Percentiles rank a stretch among this genome's conserved stretches.
These are phyloP conservation scores for Diploptera punctata DNA, from an alignment of 2,888 invertebrate genomes.

Conservation along the genomic window DNA sequence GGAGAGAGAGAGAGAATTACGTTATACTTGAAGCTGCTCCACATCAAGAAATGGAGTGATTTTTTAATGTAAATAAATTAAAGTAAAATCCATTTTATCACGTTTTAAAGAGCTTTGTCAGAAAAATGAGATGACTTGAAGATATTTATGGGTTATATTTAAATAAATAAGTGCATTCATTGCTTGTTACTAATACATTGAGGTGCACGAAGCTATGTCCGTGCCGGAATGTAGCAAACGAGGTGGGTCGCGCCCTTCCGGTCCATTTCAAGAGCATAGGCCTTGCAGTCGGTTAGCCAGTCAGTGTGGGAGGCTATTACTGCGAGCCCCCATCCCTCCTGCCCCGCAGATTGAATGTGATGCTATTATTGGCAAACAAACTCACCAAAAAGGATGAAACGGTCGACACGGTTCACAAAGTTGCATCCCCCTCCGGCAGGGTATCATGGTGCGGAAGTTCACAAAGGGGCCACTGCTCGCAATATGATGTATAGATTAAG, in stretches of 20 bases:
- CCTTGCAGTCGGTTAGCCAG: slow-evolving; percentile 9
- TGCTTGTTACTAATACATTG: too few relatives aligned
- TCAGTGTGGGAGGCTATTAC: slow-evolving; percentile 20
- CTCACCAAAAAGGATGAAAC: slow-evolving; percentile 25
- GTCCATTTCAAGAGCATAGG: slow-evolving; percentile 5
- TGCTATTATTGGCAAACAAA: slow-evolving; percentile 32
- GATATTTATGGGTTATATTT: too few relatives aligned
- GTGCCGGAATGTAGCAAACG: background rate
- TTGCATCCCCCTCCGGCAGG: slow-evolving; percentile 14
- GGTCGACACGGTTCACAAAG: slow-evolving; percentile 5
- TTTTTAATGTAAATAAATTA: too few relatives aligned
- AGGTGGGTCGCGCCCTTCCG: background rate
- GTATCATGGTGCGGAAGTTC: slow-evolving; percentile 27
- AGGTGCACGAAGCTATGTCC: too few relatives aligned
- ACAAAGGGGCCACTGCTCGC: slow-evolving; percentile 16
- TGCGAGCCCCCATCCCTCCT: background rate
- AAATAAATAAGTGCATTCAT: too few relatives aligned
- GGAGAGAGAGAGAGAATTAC: too few relatives aligned
- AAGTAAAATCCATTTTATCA: too few relatives aligned
- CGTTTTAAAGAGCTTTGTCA: too few relatives aligned
- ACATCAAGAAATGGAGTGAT: too few relatives aligned
- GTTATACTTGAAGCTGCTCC: too few relatives aligned
- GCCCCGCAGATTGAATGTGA: slow-evolving; percentile 27
- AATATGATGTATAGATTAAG: slow-evolving; percentile 29
- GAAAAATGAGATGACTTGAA: too few relatives aligned